A percentile compares a stretch with the other conserved stretches of the same genome.
Conservation (phyloP, 2,113 vertebrate species). For the Nycticryphes semicollaris region DNA sequence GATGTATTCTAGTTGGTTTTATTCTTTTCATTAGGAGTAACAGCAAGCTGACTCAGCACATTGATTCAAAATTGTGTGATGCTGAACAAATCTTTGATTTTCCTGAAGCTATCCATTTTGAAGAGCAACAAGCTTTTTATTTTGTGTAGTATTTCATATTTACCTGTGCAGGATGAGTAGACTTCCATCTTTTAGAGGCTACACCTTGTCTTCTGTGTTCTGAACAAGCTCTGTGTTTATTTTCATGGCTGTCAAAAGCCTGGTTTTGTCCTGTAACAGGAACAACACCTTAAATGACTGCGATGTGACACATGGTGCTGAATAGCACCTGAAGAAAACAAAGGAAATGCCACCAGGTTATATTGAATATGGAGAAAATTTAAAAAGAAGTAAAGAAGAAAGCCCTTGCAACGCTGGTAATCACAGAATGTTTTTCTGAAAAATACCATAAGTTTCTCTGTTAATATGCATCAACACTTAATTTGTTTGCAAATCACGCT, state of each 20-base stretch:
- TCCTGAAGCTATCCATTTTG: not conserved
- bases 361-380: not conserved
- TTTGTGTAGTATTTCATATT: slow-evolving; percentile 9
- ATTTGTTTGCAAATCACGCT: not conserved
- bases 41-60: not conserved
- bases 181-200: slow-evolving; percentile 58
- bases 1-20: not conserved
- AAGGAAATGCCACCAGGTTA: not conserved
- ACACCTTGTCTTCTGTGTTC: slow-evolving; percentile 70
- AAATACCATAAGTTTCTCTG: not conserved
- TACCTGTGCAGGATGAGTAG: slow-evolving; percentile 75
- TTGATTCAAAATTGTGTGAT: not conserved
- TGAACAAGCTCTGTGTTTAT: slow-evolving; percentile 59
- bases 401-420: not conserved
- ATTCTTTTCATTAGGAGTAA: not conserved
- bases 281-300: slow-evolving; percentile 55
- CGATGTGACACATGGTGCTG: not conserved
- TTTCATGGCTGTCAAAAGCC: slow-evolving; percentile 49
- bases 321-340: slow-evolving; percentile 40
- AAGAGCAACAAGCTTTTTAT: not conserved
- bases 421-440: not conserved
- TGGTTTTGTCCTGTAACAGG: slow-evolving; percentile 66
- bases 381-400: not conserved
- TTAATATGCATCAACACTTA: not conserved
- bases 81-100: not conserved